A percentile compares a stretch with the other conserved stretches of the same genome.
Conservation (phyloP, 2,888 invertebrate species). For the Dendrolimus pini region DNA sequence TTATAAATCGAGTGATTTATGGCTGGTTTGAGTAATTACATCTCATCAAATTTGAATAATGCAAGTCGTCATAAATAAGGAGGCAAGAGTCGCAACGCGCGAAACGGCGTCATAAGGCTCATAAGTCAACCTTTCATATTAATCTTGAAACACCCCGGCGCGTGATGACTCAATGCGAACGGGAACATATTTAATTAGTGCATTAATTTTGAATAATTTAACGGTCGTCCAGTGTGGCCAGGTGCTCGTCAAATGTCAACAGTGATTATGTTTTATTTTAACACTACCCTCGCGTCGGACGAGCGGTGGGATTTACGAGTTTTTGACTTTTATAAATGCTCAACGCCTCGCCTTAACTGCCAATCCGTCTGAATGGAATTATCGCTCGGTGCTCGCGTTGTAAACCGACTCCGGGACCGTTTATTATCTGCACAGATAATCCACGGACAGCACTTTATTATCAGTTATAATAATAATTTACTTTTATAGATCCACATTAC, state of each 20-base stretch:
- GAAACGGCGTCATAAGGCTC: slow-evolving; percentile 49
- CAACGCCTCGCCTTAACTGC: slow-evolving; percentile 63
- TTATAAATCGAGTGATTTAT: slow-evolving; percentile 70
- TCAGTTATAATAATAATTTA: slow-evolving; percentile 75
- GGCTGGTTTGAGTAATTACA: slow-evolving; percentile 71
- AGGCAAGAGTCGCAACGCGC: slow-evolving; percentile 13
- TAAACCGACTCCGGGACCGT: slow-evolving; percentile 56
- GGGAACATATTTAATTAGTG: slow-evolving; percentile 70
- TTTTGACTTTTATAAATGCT: slow-evolving; percentile 70
- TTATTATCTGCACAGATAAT: slow-evolving; percentile 69
- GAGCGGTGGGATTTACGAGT: slow-evolving; percentile 52
- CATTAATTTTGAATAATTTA: slow-evolving; percentile 70
- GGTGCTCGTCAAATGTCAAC: slow-evolving; percentile 73
- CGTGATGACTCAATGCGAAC: slow-evolving; percentile 66
- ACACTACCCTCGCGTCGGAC: slow-evolving; percentile 33
- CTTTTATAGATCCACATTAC: slow-evolving; percentile 72
- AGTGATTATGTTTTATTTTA: slow-evolving; percentile 69
- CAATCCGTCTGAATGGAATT: slow-evolving; percentile 57
- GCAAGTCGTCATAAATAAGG: slow-evolving; percentile 63
- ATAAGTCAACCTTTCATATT: slow-evolving; percentile 68
- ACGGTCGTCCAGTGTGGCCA: slow-evolving; percentile 48
- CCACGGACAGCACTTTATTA: slow-evolving; percentile 72
- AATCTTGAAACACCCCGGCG: slow-evolving; percentile 56
- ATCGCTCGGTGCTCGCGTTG: slow-evolving; percentile 56
- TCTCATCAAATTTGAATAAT: slow-evolving; percentile 75